Conservation (phyloP, 2,888 invertebrate species). For the Dryomyza anilis region DNA sequence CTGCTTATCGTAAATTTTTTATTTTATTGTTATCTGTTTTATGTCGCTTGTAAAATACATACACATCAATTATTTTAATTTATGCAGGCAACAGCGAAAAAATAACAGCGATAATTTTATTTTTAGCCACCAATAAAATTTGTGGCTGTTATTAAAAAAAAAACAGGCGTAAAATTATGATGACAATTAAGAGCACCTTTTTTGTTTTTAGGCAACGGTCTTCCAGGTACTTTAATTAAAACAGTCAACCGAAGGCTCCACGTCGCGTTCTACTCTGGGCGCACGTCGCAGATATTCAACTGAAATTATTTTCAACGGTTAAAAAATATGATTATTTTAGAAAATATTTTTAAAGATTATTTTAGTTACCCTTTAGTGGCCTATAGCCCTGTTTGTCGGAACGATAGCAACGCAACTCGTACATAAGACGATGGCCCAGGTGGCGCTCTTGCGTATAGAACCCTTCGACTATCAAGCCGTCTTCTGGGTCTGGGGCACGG, state of each 20-base stretch:
- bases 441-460: conserved; percentile 45
- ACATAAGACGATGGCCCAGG: conserved; percentile 27
- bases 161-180: no score
- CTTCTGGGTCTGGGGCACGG: conserved; percentile 30
- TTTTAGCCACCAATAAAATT: background rate
- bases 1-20: no score
- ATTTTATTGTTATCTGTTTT: no score
- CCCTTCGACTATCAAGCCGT: conserved; percentile 43
- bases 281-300: conserved; percentile 42
- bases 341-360: background rate
- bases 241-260: conserved; percentile 40
- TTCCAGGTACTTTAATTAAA: conserved; percentile 13
- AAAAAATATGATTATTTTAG: background rate
- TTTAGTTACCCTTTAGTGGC: conserved; percentile 37
- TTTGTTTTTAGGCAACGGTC: background rate
- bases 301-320: conserved; percentile 18
- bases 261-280: conserved; percentile 41
- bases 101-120: background rate
- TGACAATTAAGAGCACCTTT: no score
- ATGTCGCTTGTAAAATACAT: no score
- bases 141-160: no score
- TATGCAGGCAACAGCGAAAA: background rate
- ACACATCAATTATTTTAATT: conserved; percentile 20
- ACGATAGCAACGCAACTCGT: conserved; percentile 47
- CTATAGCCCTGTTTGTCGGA: conserved; percentile 43